Base-by-base conservation (phyloP, 2,113 vertebrate species). In the Sakesphorus luctuosus region DNA sequence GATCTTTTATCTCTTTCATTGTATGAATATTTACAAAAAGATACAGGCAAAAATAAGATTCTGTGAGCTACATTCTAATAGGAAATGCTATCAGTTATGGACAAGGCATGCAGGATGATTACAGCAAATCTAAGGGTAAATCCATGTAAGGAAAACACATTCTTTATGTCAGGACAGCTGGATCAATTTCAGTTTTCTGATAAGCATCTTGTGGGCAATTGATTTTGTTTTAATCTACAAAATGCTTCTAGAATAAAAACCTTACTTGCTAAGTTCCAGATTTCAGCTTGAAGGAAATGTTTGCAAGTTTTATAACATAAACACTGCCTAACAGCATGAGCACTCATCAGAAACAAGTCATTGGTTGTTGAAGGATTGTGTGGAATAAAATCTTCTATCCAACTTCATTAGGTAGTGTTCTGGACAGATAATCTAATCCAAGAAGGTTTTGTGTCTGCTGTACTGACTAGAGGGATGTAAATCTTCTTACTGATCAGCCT, bases 131-230 rank as follows among this genome's bases (percentile, higher is more conserved):
- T 90, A 55, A 67, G 46, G 36, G 13, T 67, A 81, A 87, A 89
- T 14, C 2, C 0, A 1, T 55, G 43, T 78, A 69, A 85, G 55
- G 31, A 76, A 62, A 93, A 87, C 28, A 21, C 25, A 69, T 87
- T 85, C 36, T 93, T 87, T 82, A 62, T 66, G 58, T 38, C 24
- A 66, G 28, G 62, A 75, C 78, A 95, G 89, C 4, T 16, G 62
- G 81, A 96, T 94, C 87, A 91, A 62, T 95, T 96, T 93, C 65
- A 73, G 66, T 94, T 96, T 97, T 93, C 78, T 96, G 94, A 94
- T 96, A 96, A 89, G 78, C 43, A 93, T 90, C 84, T 84, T 61
- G 35, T 66, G 29, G 62, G 67, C 78, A 79, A 95, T 80, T 87
- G 89, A 79, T 95, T 93, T 93, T 91, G 40, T 43, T 89, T 94